phyloP scores from a whole-genome alignment of 2,888 invertebrate species.

The Pollenia amentaria region DNA sequence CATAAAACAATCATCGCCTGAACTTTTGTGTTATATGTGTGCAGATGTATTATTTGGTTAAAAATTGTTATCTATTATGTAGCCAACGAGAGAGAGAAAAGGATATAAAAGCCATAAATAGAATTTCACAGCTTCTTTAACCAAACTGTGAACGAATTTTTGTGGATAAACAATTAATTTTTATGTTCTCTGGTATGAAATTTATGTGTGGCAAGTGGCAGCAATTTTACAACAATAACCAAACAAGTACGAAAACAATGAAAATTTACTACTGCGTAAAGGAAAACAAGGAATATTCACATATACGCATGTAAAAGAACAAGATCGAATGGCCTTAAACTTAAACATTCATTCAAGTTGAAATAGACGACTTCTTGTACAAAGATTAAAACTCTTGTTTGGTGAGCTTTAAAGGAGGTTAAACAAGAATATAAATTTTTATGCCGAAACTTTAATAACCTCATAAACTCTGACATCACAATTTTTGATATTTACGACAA shows the following conservation, averaged over 20 bases:
- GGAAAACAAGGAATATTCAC: slow-evolving; percentile 16
- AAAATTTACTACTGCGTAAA: slow-evolving; percentile 18
- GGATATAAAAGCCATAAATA: slow-evolving; percentile 32
- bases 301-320: slow-evolving; percentile 7
- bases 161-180: slow-evolving; percentile 65
- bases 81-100: neutral
- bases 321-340: slow-evolving; percentile 35
- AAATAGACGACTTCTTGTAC: slow-evolving; percentile 7
- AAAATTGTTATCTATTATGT: neutral
- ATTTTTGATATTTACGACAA: no score
- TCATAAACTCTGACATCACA: no score
- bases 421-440: no score
- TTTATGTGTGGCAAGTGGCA: slow-evolving; percentile 58
- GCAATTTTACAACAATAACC: slow-evolving; percentile 12
- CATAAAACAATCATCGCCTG: slow-evolving; percentile 19
- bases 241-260: slow-evolving; percentile 27
- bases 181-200: slow-evolving; percentile 52
- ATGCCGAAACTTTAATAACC: no score
- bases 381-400: no score
- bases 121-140: slow-evolving; percentile 31
- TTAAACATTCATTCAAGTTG: slow-evolving; percentile 34
- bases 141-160: slow-evolving; percentile 49
- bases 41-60: slow-evolving; percentile 3
- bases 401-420: no score
- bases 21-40: neutral